Conservation (phyloP, 2,888 invertebrate genomes). For the Camponotus fellah region DNA sequence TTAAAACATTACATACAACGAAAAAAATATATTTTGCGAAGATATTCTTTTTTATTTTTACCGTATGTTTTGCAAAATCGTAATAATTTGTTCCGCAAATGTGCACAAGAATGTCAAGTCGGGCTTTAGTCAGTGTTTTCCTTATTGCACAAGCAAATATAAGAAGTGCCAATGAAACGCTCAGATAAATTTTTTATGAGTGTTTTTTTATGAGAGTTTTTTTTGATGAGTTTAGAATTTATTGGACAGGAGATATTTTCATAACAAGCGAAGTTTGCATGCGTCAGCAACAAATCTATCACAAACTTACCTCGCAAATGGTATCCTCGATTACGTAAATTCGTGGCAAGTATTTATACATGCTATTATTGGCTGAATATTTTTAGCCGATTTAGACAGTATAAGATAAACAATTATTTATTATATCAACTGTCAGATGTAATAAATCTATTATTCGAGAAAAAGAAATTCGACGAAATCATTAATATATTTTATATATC, state of each 20-base stretch:
- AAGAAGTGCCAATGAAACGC: background rate
- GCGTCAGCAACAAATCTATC: background rate
- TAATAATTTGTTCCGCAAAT: background rate
- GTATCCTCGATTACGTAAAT: conserved; percentile 20
- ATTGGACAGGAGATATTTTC: background rate
- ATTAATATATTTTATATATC: background rate
- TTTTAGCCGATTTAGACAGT: background rate
- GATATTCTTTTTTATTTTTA: background rate
- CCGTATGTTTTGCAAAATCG: background rate
- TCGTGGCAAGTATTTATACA: background rate
- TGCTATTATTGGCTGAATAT: background rate
- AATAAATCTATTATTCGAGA: background rate
- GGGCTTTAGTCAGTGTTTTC: background rate
- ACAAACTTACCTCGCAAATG: background rate
- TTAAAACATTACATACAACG: too few species aligned
- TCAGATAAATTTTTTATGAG: background rate
- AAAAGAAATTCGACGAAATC: background rate
- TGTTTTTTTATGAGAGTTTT: background rate
- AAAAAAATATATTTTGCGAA: background rate
- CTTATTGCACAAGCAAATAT: background rate
- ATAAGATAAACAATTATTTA: background rate
- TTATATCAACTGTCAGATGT: too few species aligned
- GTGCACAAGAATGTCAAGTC: background rate
- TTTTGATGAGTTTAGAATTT: background rate
- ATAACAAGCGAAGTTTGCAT: background rate